A percentile compares a stretch with the other conserved stretches of the same genome.
phyloP scores from a whole-genome alignment of 1,140 invertebrate genomes.

The Stenopsyche tienmushanensis region DNA sequence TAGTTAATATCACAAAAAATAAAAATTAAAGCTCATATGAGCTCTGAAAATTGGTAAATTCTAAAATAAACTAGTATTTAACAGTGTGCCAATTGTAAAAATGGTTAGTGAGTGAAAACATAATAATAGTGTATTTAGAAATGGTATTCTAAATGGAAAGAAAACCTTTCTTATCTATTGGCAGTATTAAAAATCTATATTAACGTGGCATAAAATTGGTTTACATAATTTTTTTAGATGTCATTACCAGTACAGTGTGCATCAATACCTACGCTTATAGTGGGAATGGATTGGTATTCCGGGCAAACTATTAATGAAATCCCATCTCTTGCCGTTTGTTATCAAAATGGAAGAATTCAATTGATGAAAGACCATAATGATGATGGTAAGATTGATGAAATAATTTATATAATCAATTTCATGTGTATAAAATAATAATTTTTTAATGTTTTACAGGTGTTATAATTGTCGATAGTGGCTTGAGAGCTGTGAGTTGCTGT shows the following conservation, averaged over 20 bases:
- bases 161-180: no score
- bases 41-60: no score
- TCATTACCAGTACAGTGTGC: slow-evolving; percentile 66
- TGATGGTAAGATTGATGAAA: slow-evolving; percentile 62
- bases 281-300: slow-evolving; percentile 86
- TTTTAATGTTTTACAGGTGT: slow-evolving; percentile 53
- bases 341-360: slow-evolving; percentile 82
- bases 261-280: slow-evolving; percentile 59
- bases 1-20: no score
- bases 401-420: slow-evolving; percentile 17
- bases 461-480: slow-evolving; percentile 72
- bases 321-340: slow-evolving; percentile 83
- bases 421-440: not conserved
- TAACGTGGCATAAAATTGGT: not conserved
- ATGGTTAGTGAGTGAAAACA: no score
- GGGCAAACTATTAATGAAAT: slow-evolving; percentile 69
- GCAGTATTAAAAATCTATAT: no score
- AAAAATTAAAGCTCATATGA: no score
- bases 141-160: no score
- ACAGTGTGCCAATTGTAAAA: no score
- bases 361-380: slow-evolving; percentile 89
- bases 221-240: slow-evolving; percentile 55
- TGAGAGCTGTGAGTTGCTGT: slow-evolving; percentile 76
- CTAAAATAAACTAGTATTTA: no score
- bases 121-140: no score